phyloP scores from a whole-genome alignment of 2,888 invertebrate species.

The Acleris holmiana region DNA sequence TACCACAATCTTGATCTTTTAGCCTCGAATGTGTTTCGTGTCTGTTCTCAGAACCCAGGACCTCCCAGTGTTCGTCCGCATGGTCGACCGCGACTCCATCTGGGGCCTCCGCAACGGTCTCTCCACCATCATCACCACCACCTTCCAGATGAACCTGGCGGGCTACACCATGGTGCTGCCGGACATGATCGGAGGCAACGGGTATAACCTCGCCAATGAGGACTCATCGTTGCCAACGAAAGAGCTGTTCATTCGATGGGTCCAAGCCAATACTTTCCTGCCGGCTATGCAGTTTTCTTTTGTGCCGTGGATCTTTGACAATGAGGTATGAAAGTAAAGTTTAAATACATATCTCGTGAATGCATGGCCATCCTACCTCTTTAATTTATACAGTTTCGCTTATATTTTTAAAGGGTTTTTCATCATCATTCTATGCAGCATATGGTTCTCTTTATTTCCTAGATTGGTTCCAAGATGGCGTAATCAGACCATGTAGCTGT shows the following conservation, averaged over 20 bases:
- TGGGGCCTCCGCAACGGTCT: constrained; percentile 90
- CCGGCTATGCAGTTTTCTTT: constrained; percentile 91
- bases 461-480: too few species aligned
- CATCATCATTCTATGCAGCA: too few species aligned
- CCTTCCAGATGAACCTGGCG: constrained; percentile 86
- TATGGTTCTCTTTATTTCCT: too few species aligned
- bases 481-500: too few species aligned
- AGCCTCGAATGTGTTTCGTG: neutral
- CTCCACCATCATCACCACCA: constrained; percentile 88
- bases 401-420: too few species aligned
- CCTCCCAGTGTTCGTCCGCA: constrained; percentile 88
- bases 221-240: constrained; percentile 70
- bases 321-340: constrained; percentile 60
- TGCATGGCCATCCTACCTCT: too few species aligned
- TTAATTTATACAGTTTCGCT: too few species aligned
- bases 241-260: constrained; percentile 90
- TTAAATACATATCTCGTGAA: too few species aligned
- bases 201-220: constrained; percentile 77
- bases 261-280: constrained; percentile 90
- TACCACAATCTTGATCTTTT: too few species aligned
- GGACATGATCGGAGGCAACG: constrained; percentile 91
- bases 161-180: constrained; percentile 91
- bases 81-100: constrained; percentile 90
- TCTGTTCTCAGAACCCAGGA: constrained; percentile 84
- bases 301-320: constrained; percentile 90